These are phyloP conservation scores for Xerus rutilus DNA, from an alignment of 2,797 vertebrate species.

Conservation along the genomic window DNA sequence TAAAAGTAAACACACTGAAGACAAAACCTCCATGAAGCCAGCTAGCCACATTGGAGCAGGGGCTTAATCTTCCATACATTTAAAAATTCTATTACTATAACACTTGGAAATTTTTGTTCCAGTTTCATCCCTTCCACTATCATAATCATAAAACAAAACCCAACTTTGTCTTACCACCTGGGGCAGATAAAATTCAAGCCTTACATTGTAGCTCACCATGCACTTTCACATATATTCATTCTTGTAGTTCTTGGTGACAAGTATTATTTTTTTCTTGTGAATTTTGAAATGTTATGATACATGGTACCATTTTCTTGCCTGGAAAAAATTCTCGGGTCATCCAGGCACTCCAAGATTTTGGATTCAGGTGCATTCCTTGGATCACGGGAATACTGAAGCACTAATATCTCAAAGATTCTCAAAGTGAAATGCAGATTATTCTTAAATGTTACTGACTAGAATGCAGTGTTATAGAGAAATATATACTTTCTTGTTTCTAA, in stretches of 20 bases:
- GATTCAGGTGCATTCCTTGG: neutral
- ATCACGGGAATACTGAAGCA: neutral
- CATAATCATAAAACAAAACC: neutral
- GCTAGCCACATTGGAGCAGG: neutral
- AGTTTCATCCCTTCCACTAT: neutral
- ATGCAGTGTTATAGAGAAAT: neutral
- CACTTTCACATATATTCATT: neutral
- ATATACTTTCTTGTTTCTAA: neutral
- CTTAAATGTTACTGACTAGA: neutral
- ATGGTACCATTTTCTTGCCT: neutral
- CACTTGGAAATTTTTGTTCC: neutral
- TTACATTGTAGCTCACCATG: neutral
- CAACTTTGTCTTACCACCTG: neutral
- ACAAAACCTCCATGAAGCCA: neutral
- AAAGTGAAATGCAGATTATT: neutral
- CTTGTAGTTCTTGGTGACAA: neutral
- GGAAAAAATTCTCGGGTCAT: neutral
- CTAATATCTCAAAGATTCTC: neutral
- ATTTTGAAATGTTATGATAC: slow-evolving; percentile 38
- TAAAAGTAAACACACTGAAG: neutral
- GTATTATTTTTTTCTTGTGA: neutral
- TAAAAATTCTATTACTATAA: neutral
- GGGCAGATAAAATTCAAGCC: neutral
- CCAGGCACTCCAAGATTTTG: neutral
- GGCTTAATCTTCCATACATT: neutral